A percentile compares a stretch with the other conserved stretches of the same genome.
phyloP scores from a whole-genome alignment of 2,113 vertebrate species.

The Bufo bufo region DNA sequence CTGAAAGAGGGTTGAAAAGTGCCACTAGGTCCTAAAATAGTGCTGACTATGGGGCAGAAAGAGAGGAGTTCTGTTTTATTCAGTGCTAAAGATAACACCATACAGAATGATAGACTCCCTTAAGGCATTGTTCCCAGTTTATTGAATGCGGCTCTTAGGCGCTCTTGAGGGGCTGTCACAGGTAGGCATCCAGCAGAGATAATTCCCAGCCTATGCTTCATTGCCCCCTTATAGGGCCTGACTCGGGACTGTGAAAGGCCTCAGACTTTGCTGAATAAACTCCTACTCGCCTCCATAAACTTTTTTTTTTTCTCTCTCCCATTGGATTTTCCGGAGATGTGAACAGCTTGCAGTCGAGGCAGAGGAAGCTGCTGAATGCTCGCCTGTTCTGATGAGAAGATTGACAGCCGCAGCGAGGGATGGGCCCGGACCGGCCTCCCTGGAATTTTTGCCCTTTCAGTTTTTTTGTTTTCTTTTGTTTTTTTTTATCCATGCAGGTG shows the following conservation, averaged over 20 bases:
- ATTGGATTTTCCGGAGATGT: conserved; percentile 91
- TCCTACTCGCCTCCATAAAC: conserved; percentile 96
- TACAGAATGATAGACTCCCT: conserved; percentile 97
- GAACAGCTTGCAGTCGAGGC: conserved; percentile 85
- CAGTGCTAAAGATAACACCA: conserved; percentile 97
- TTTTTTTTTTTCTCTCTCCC: conserved; percentile 78
- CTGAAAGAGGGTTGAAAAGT: conserved; percentile 88
- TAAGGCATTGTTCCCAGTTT: conserved; percentile 82
- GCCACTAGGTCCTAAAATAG: conserved; percentile 85
- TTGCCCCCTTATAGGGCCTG: conserved; percentile 90
- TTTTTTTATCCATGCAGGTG: conserved; percentile 71
- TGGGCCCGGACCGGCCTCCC: conserved; percentile 63
- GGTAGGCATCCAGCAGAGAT: conserved; percentile 94
- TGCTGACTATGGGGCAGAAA: conserved; percentile 82
- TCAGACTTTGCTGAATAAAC: conserved; percentile 97
- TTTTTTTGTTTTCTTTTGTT: conserved; percentile 16
- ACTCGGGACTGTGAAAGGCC: conserved; percentile 91
- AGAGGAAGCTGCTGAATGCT: conserved; percentile 84
- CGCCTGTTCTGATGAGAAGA: conserved; percentile 84
- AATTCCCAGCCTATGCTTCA: conserved; percentile 93
- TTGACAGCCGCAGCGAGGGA: conserved; percentile 71
- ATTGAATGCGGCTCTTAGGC: conserved; percentile 89
- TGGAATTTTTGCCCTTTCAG: conserved; percentile 55
- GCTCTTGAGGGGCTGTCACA: conserved; percentile 94
- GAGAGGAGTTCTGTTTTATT: conserved; percentile 91